phyloP scores from a whole-genome alignment of 2,113 vertebrate species.

The Hemibagrus wyckioides region DNA sequence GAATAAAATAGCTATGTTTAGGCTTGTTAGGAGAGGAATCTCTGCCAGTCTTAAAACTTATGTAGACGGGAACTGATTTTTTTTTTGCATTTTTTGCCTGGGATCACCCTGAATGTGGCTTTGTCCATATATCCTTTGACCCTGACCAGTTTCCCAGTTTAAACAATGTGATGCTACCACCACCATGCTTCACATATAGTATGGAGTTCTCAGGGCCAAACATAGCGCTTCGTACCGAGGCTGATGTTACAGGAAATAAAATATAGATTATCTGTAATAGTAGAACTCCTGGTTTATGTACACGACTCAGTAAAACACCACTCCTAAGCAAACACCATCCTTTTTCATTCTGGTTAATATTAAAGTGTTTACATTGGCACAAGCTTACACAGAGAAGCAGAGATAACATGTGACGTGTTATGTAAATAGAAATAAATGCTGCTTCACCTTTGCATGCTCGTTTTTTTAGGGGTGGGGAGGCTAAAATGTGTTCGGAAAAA shows the following conservation, averaged over 20 bases:
- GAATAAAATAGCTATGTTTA: background rate
- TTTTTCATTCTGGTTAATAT: slow-evolving; percentile 4
- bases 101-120: background rate
- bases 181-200: background rate
- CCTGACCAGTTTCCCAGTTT: background rate
- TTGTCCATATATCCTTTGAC: background rate
- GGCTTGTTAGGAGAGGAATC: background rate
- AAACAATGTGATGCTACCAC: background rate
- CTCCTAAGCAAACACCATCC: background rate
- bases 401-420: background rate
- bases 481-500: background rate
- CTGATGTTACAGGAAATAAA: background rate
- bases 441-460: background rate
- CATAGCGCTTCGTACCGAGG: background rate
- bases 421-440: background rate
- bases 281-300: background rate
- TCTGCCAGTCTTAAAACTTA: background rate
- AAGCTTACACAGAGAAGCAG: background rate
- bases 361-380: background rate
- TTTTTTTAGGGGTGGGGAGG: background rate
- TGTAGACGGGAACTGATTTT: background rate
- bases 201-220: background rate
- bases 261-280: background rate
- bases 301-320: background rate
- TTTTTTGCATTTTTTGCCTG: too few species aligned